phyloP scores from a whole-genome alignment of 2,113 vertebrate genomes.

The Mesocricetus auratus region DNA sequence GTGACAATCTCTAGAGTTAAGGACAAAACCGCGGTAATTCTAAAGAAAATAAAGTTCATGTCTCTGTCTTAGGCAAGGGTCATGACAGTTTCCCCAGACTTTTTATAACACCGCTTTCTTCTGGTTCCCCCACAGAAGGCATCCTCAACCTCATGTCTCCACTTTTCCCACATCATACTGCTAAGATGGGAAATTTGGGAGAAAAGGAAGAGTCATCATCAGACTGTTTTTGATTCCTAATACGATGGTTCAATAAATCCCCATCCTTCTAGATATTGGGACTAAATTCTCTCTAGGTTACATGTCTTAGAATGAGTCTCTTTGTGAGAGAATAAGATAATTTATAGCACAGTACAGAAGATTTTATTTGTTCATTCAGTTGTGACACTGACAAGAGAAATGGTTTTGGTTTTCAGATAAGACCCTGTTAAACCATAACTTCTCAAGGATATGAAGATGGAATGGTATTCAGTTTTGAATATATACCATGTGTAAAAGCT shows the following conservation, averaged over 20 bases:
- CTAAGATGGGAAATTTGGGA: background rate
- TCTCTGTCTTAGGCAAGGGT: background rate
- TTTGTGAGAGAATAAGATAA: too few species aligned
- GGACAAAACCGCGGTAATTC: too few species aligned
- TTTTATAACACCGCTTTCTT: background rate
- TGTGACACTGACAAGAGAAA: too few species aligned
- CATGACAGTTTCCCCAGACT: background rate
- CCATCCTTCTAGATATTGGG: background rate
- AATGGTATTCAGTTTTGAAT: too few species aligned
- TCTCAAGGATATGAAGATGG: too few species aligned
- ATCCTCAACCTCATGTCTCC: background rate
- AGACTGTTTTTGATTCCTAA: background rate
- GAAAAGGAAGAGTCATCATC: background rate
- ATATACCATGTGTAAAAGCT: too few species aligned
- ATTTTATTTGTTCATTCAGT: too few species aligned
- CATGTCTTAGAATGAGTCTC: background rate
- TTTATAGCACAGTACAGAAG: too few species aligned
- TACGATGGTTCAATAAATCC: background rate
- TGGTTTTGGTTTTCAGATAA: too few species aligned
- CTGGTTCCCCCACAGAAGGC: accelerated
- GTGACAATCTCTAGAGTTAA: too few species aligned
- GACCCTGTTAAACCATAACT: too few species aligned
- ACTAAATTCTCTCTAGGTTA: background rate
- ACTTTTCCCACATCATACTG: background rate
- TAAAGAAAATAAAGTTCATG: background rate